A percentile compares a stretch with the other conserved stretches of the same genome.
phyloP scores from a whole-genome alignment of 1,140 invertebrate genomes.

The Centruroides sculpturatus region DNA sequence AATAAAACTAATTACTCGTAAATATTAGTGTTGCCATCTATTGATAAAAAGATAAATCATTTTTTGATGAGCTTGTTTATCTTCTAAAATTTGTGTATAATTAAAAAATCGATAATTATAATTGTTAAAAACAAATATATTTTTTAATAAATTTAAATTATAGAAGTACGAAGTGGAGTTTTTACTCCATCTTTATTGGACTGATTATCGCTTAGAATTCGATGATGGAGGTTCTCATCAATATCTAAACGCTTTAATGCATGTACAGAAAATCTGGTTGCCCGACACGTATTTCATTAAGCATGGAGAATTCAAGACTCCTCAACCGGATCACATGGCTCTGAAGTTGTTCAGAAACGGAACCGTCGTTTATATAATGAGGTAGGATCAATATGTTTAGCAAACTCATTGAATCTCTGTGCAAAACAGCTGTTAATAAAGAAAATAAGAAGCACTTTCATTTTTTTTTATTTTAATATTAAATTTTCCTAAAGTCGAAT shows the following conservation, averaged over 20 bases:
- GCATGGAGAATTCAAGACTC: conserved; percentile 63
- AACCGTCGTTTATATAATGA: conserved; percentile 81
- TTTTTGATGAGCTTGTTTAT: too few relatives aligned
- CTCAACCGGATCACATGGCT: conserved; percentile 77
- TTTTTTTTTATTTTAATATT: too few relatives aligned
- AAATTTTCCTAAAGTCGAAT: too few relatives aligned
- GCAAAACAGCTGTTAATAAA: too few relatives aligned
- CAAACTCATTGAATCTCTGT: not conserved
- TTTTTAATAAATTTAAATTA: too few relatives aligned
- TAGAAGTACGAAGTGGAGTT: conserved; percentile 94
- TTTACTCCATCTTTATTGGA: conserved; percentile 77
- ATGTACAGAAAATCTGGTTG: conserved; percentile 76
- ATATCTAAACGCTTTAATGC: conserved; percentile 77
- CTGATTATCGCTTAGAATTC: conserved; percentile 67
- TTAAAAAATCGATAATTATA: too few relatives aligned
- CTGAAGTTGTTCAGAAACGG: conserved; percentile 78
- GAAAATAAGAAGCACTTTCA: too few relatives aligned
- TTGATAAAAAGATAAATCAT: too few relatives aligned
- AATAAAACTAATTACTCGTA: too few relatives aligned
- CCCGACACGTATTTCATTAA: conserved; percentile 90
- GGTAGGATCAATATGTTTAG: conserved; percentile 8
- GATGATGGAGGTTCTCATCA: conserved; percentile 65
- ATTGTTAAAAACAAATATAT: too few relatives aligned
- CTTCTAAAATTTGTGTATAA: too few relatives aligned
- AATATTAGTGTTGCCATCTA: too few relatives aligned